A percentile compares a stretch with the other conserved stretches of the same genome.
These are phyloP conservation scores for Euzophera pinguis DNA, from an alignment of 2,888 invertebrate species.

Conservation along the genomic window DNA sequence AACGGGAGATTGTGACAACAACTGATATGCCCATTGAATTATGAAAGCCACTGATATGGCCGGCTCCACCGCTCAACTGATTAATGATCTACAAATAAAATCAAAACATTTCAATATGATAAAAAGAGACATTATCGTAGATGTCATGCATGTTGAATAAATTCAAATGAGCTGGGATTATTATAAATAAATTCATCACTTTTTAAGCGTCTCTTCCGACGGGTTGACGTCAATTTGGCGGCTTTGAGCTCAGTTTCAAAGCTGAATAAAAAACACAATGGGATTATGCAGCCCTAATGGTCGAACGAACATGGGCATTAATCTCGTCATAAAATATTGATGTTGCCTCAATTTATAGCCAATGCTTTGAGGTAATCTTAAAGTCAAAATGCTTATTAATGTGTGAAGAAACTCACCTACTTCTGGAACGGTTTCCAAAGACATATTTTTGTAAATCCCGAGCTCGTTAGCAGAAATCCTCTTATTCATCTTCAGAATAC, in stretches of 20 bases:
- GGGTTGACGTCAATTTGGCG: slow-evolving; percentile 61
- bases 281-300: slow-evolving; percentile 75
- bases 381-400: slow-evolving; percentile 76
- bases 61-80: slow-evolving; percentile 30
- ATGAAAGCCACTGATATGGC: slow-evolving; percentile 52
- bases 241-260: slow-evolving; percentile 52
- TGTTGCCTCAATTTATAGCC: slow-evolving; percentile 73
- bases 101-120: slow-evolving; percentile 20
- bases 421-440: slow-evolving; percentile 43
- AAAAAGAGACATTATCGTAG: slow-evolving; percentile 17
- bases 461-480: slow-evolving; percentile 71
- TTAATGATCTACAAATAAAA: slow-evolving; percentile 38
- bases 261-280: slow-evolving; percentile 69
- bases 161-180: slow-evolving; percentile 30
- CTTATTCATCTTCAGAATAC: slow-evolving; percentile 65
- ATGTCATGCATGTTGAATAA: slow-evolving; percentile 19
- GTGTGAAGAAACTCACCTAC: slow-evolving; percentile 75
- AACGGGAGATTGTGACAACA: slow-evolving; percentile 69
- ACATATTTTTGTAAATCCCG: slow-evolving; percentile 68
- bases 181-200: slow-evolving; percentile 57
- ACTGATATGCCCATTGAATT: slow-evolving; percentile 70
- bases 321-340: slow-evolving; percentile 77
- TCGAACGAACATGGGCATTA: slow-evolving; percentile 75
- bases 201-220: slow-evolving; percentile 52
- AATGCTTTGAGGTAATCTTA: slow-evolving; percentile 57